Evolutionary conservation across 2,888 invertebrate species (phyloP).

Genomic region (Philonicus albiceps): DNA sequence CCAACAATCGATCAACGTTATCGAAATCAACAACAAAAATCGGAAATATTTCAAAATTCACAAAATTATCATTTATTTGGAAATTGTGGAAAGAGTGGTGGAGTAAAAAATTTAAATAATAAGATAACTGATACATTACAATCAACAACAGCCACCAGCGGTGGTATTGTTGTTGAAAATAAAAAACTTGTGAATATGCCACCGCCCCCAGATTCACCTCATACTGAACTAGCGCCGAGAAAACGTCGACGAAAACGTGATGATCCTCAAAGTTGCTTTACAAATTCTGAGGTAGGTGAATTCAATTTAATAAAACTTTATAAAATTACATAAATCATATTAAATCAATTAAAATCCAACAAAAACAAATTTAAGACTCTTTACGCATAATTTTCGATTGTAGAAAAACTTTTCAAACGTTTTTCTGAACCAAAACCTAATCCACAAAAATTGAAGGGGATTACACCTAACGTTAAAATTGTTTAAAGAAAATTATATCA

Average conservation of each 20-base stretch:
- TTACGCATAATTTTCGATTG: too few species aligned
- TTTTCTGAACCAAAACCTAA: too few species aligned
- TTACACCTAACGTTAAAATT: too few species aligned
- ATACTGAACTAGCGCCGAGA: slow-evolving; percentile 66
- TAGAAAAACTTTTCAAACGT: too few species aligned
- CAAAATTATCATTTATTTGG: slow-evolving; percentile 27
- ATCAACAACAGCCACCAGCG: not conserved
- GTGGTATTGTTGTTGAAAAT: not conserved
- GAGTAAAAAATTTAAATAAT: not conserved
- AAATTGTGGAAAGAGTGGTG: not conserved
- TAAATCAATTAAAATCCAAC: too few species aligned
- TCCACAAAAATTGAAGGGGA: too few species aligned
- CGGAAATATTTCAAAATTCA: not conserved
- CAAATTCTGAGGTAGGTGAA: slow-evolving; percentile 60
- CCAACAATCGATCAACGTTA: not conserved
- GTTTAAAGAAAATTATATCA: too few species aligned
- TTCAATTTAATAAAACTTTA: not conserved
- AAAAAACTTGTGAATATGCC: slow-evolving; percentile 57
- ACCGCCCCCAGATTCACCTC: slow-evolving; percentile 68
- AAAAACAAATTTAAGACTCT: too few species aligned
- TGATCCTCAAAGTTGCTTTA: slow-evolving; percentile 68
- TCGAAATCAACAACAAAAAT: slow-evolving; percentile 18
- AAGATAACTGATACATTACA: not conserved
- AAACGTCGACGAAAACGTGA: slow-evolving; percentile 71
- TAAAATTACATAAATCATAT: too few species aligned